Percentiles rank a stretch among this genome's conserved stretches.
phyloP scores from a whole-genome alignment of 1,140 invertebrate genomes.

The Lepidurus couesii region DNA sequence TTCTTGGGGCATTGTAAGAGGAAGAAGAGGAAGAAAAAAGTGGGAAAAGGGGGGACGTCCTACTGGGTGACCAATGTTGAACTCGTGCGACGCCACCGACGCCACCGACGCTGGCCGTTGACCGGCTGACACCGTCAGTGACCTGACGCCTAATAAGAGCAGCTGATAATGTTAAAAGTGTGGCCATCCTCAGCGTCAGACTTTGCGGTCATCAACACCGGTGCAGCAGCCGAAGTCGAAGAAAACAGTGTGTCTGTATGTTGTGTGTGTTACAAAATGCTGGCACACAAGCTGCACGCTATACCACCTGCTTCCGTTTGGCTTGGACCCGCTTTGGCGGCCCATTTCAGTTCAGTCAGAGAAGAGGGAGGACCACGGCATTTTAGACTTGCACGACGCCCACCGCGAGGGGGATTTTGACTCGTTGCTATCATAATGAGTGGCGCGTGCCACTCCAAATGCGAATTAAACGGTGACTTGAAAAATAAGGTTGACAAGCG shows the following conservation, averaged over 20 bases:
- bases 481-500: not conserved
- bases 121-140: not conserved
- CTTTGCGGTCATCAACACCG: not conserved
- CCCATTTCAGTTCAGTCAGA: not conserved
- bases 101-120: not conserved
- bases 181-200: not conserved
- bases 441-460: constrained; percentile 5
- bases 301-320: constrained; percentile 10
- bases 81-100: not conserved
- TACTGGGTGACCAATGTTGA: not conserved
- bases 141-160: not conserved
- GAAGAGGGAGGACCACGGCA: not conserved
- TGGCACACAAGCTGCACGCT: not conserved
- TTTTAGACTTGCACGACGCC: not conserved
- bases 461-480: constrained; percentile 4
- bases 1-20: not conserved
- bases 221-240: not conserved
- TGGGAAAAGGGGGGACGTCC: not conserved
- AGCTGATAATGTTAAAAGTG: not conserved
- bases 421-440: constrained; percentile 10
- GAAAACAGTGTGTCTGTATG: not conserved
- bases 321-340: not conserved
- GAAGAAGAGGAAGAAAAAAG: too few relatives aligned
- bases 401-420: not conserved
- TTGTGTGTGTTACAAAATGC: not conserved